phyloP scores from a whole-genome alignment of 2,888 invertebrate species.

The Hanleya hanleyi region DNA sequence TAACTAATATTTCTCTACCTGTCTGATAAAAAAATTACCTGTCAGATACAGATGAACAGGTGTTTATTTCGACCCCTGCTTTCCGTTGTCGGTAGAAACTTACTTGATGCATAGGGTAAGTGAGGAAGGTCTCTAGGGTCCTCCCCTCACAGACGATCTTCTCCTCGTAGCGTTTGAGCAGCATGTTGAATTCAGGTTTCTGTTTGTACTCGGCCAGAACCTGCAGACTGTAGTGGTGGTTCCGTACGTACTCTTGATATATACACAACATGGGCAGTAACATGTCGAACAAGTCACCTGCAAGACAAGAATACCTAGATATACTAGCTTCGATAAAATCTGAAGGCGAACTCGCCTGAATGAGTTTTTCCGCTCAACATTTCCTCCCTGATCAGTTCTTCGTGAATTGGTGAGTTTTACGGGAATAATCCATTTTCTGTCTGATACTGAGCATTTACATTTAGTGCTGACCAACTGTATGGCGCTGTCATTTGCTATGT shows the following conservation, averaged over 20 bases:
- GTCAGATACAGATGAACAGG: no score
- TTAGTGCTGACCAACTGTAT: no score
- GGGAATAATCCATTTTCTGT: no score
- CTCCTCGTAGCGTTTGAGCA: conserved; percentile 87
- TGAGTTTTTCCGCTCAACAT: no score
- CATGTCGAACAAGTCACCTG: conserved; percentile 96
- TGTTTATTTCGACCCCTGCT: no score
- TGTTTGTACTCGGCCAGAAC: conserved; percentile 92
- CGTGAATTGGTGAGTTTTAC: no score
- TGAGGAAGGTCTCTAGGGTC: conserved; percentile 89
- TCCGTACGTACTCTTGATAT: conserved; percentile 95
- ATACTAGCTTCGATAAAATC: neutral
- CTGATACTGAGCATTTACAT: no score
- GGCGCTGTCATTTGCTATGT: no score
- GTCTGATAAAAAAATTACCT: no score
- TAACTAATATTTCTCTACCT: no score
- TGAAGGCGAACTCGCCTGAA: no score
- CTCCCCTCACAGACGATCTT: conserved; percentile 90
- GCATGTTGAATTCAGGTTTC: conserved; percentile 83
- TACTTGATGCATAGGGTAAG: conserved; percentile 96
- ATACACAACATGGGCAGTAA: conserved; percentile 94
- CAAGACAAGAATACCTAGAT: conserved; percentile 38
- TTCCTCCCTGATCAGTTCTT: no score
- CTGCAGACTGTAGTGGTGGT: conserved; percentile 95
- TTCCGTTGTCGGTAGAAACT: conserved; percentile 27